phyloP scores from a whole-genome alignment of 2,113 vertebrate species.

The Oryzias javanicus region DNA sequence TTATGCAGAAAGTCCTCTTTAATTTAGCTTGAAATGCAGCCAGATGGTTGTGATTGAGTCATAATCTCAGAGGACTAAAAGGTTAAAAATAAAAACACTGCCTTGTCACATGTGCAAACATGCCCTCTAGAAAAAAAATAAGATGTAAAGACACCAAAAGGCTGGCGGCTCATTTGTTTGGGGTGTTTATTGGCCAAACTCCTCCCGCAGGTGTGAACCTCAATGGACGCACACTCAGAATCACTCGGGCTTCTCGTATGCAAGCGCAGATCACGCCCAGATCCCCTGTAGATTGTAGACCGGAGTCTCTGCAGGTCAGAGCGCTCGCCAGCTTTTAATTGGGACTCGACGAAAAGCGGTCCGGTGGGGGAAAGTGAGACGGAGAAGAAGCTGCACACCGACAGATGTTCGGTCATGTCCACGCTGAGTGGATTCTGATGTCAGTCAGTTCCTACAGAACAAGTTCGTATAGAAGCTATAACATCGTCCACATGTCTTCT shows the following conservation, averaged over 20 bases:
- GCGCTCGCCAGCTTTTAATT: constrained; percentile 29
- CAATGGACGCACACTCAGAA: constrained; percentile 47
- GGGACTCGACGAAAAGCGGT: neutral
- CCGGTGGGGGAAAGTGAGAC: neutral
- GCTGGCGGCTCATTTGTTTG: constrained; percentile 28
- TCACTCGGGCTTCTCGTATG: constrained; percentile 20
- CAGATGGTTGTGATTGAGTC: constrained; percentile 38
- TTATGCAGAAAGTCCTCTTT: constrained; percentile 14
- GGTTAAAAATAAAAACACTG: neutral
- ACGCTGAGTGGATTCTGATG: constrained; percentile 4
- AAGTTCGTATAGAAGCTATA: too few species aligned
- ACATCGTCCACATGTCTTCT: too few species aligned
- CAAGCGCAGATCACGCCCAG: constrained; percentile 26
- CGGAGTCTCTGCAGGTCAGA: constrained; percentile 14
- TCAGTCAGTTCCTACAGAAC: neutral
- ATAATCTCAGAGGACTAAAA: constrained; percentile 25
- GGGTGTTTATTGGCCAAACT: constrained; percentile 25
- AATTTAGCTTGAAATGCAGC: constrained; percentile 19
- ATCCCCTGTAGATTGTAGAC: constrained; percentile 26
- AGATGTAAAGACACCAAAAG: constrained; percentile 7
- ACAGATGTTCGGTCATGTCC: constrained; percentile 9
- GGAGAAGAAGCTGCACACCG: neutral
- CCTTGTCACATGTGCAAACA: constrained; percentile 30
- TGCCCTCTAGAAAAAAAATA: neutral
- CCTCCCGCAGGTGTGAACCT: constrained; percentile 39